A percentile compares a stretch with the other conserved stretches of the same genome.
Conservation (phyloP, 1,140 invertebrate species). For the Panonychus citri region DNA sequence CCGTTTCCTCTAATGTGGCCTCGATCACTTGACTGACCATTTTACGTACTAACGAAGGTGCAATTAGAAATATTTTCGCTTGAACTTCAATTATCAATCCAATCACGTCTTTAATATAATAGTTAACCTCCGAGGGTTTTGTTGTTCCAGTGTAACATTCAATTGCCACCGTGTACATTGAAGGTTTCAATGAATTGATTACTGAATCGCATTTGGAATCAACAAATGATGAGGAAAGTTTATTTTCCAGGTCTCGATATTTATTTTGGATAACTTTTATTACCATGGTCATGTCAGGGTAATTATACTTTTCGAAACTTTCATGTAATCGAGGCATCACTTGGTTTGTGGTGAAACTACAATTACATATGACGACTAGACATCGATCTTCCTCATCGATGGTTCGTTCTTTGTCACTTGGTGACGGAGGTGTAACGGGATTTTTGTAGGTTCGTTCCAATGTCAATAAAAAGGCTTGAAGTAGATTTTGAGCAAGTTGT, state of each 20-base stretch:
- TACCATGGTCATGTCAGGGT: slow-evolving; percentile 38
- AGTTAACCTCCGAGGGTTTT: slow-evolving; percentile 36
- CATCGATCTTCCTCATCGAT: slow-evolving; percentile 37
- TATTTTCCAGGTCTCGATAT: slow-evolving; percentile 23
- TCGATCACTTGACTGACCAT: slow-evolving; percentile 66
- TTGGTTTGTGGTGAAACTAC: slow-evolving; percentile 48
- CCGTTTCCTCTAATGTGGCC: slow-evolving; percentile 58
- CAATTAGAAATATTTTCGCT: slow-evolving; percentile 65
- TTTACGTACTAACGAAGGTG: slow-evolving; percentile 42
- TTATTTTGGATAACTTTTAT: slow-evolving; percentile 20
- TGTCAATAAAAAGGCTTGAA: slow-evolving; percentile 26
- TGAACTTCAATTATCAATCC: slow-evolving; percentile 76
- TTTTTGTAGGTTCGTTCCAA: slow-evolving; percentile 11
- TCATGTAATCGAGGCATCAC: slow-evolving; percentile 43
- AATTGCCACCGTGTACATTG: slow-evolving; percentile 44
- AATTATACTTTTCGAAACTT: slow-evolving; percentile 36
- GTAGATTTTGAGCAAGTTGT: slow-evolving; percentile 36
- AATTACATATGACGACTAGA: slow-evolving; percentile 67
- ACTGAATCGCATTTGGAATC: slow-evolving; percentile 78
- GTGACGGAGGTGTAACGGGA: neutral
- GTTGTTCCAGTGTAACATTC: neutral
- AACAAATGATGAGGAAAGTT: slow-evolving; percentile 38
- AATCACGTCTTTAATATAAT: slow-evolving; percentile 75
- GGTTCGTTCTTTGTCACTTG: neutral
- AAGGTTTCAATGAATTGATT: slow-evolving; percentile 75